Percentiles rank a stretch among this genome's conserved stretches.
Evolutionary conservation across 1,140 invertebrate species (phyloP).

Genomic region (Trichonephila inaurata): DNA sequence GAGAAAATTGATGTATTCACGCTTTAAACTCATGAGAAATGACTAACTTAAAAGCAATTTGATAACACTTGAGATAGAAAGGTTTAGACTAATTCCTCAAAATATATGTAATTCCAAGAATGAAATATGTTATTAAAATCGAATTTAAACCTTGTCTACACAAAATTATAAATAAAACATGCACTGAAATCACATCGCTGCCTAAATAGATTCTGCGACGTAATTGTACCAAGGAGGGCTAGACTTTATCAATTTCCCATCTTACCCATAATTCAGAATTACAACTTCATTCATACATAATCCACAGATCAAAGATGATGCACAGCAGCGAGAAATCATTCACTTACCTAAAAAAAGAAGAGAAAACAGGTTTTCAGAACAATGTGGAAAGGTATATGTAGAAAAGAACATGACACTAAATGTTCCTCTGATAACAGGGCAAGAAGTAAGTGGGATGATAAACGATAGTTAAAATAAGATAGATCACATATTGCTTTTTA

Average conservation of each 20-base stretch:
- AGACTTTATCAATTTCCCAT: not conserved
- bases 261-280: not conserved
- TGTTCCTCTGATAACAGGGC: constrained; percentile 32
- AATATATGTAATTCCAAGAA: no score
- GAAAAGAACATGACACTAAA: constrained; percentile 47
- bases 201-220: no score
- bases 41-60: no score
- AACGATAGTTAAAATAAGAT: constrained; percentile 33
- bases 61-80: no score
- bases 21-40: no score
- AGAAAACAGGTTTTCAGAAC: constrained; percentile 47
- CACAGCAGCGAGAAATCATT: constrained; percentile 29
- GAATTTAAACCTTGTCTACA: no score
- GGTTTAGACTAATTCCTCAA: no score
- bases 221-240: no score
- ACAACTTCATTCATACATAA: not conserved
- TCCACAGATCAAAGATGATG: constrained; percentile 3
- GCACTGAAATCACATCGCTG: no score
- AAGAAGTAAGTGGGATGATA: constrained; percentile 36
- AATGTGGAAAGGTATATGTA: constrained; percentile 45
- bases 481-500: constrained; percentile 10
- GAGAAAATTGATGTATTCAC: no score
- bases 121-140: no score
- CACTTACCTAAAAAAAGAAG: constrained; percentile 42
- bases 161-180: no score